Evolutionary conservation across 2,113 vertebrate species (phyloP), one percentile per base, ranked within the genome.

Genomic region (Penelope pileata): DNA sequence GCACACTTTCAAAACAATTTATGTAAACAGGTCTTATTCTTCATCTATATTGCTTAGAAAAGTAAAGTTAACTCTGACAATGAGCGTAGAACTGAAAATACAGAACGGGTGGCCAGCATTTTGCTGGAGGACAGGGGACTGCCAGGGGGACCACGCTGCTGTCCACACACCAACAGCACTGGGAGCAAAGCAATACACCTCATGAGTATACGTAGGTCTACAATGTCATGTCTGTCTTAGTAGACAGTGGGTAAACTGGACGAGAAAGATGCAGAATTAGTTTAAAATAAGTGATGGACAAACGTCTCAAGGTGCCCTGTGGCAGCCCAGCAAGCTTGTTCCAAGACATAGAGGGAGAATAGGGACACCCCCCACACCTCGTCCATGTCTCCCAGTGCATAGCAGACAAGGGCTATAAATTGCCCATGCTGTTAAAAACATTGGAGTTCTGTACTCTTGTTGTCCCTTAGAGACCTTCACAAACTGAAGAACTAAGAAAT

Each of bases 151-250:
- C 12, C 2, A 0, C 7, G 3, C 26, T 4, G 45, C 38, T 32
- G 32, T 9, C 56, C 15, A 5, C 6, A 2, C 3, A 0, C 19
- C 14, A 70, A 40, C 30, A n/a, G 26, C 4, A 1, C 43, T 12
- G 22, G 68, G 24, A 54, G 26, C 42, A 83, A 42, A 83, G n/a
- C 36, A 3, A 7, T 6, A 8, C 19, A n/a, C 34, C 38, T 64
- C 3, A 6, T 15, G 12, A 43, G 38, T 12, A 1, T 23, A 53
- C 2, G 29, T 26, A 2, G 9, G 64, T 21, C 13, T 80, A 32
- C 26, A 6, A 5, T 42, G 63, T 80, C 34, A 66, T 8, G 1
- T 3, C 2, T 24, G 7, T 53, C 43, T 66, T n/a, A 72, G 11
- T 59, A 83, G 30, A 40, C 5, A 5, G 14, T 26, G 3, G 6